Percentiles rank a stretch among this genome's conserved stretches.
Evolutionary conservation across 2,797 vertebrate genomes (phyloP).

Genomic region (Leontocebus nigricollis): DNA sequence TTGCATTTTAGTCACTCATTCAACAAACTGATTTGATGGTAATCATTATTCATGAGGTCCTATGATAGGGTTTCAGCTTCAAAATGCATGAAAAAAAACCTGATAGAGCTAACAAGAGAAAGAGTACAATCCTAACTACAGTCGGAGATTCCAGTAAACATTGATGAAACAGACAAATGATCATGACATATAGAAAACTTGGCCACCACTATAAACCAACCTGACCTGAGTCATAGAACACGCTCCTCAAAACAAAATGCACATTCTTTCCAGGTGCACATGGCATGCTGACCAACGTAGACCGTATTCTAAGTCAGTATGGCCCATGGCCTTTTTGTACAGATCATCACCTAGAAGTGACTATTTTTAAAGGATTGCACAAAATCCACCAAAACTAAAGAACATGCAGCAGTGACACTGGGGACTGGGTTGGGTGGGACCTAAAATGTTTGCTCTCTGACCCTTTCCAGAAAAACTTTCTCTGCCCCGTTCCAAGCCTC

Average conservation of each 20-base stretch:
- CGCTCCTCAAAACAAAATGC: fast-evolving
- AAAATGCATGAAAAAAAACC: not conserved
- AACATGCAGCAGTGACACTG: not conserved
- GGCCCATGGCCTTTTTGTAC: not conserved
- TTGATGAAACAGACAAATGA: not conserved
- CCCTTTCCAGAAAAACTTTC: not conserved
- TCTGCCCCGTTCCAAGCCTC: not conserved
- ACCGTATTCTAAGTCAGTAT: not conserved
- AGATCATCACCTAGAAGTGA: not conserved
- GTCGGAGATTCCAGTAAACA: not conserved
- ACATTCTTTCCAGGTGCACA: fast-evolving
- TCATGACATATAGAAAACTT: not conserved
- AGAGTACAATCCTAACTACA: not conserved
- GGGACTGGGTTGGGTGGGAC: no score
- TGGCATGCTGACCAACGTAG: fast-evolving
- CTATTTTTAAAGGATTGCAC: not conserved
- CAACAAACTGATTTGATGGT: not conserved
- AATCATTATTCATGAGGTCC: not conserved
- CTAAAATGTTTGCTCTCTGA: not conserved
- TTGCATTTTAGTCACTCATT: not conserved
- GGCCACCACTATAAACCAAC: not conserved
- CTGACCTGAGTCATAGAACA: not conserved
- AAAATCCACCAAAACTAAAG: not conserved
- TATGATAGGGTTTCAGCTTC: not conserved
- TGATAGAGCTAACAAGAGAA: not conserved